A percentile compares a stretch with the other conserved stretches of the same genome.
phyloP scores from a whole-genome alignment of 1,140 invertebrate species.

The Papilio glaucus region DNA sequence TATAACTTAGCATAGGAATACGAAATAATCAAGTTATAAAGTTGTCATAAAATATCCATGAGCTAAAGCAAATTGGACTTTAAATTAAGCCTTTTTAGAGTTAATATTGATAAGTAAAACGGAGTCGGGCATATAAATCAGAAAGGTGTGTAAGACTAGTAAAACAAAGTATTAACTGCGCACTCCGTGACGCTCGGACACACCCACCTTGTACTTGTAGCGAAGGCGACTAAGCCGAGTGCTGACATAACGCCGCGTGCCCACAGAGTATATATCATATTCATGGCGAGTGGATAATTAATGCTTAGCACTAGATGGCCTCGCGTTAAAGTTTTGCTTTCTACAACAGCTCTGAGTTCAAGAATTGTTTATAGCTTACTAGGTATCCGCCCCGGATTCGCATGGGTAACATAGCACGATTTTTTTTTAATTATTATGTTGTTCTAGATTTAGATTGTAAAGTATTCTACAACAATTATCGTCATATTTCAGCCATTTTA shows the following conservation, averaged over 20 bases:
- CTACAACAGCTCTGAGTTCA: not conserved
- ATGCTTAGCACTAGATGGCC: not conserved
- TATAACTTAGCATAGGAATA: not conserved
- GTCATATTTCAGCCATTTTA: too few species aligned
- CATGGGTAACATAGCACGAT: too few species aligned
- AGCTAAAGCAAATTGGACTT: not conserved
- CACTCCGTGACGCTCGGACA: conserved; percentile 45
- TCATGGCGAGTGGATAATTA: not conserved
- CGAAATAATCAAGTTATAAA: not conserved
- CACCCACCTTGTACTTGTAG: conserved; percentile 44
- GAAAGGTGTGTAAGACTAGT: conserved; percentile 19
- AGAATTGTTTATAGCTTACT: not conserved
- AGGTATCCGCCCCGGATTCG: not conserved
- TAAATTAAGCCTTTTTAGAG: not conserved
- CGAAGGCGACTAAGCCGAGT: conserved; percentile 46
- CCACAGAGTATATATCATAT: conserved; percentile 6
- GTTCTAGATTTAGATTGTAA: too few species aligned
- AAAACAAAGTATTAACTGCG: conserved; percentile 36
- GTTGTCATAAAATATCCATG: not conserved
- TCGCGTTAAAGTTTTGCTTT: not conserved
- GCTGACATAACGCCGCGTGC: conserved; percentile 36
- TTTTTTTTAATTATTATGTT: too few species aligned
- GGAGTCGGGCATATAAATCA: not conserved
- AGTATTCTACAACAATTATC: too few species aligned
- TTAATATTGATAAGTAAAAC: not conserved